Conservation (phyloP, 1,140 invertebrate genomes). For the Drosophila nannoptera region DNA sequence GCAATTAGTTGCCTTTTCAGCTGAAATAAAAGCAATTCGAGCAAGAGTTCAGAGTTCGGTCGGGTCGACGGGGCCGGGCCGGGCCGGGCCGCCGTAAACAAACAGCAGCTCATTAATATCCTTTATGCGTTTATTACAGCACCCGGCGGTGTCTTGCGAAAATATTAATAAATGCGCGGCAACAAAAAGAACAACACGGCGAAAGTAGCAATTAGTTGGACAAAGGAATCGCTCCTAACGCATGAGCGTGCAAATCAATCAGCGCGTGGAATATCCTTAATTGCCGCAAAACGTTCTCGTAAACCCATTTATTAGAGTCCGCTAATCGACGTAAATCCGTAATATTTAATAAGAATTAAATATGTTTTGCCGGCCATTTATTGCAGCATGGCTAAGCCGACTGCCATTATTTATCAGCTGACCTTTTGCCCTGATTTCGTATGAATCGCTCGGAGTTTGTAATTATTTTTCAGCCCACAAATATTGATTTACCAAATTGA, state of each 20-base stretch:
- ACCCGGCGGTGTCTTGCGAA: constrained; percentile 57
- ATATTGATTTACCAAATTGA: neutral
- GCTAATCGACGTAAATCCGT: constrained; percentile 44
- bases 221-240: constrained; percentile 39
- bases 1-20: constrained; percentile 77
- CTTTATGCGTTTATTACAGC: constrained; percentile 77
- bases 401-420: constrained; percentile 25
- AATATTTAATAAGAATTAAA: neutral
- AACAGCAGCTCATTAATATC: constrained; percentile 76
- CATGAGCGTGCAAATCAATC: constrained; percentile 60
- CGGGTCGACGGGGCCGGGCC: neutral
- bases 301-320: constrained; percentile 26
- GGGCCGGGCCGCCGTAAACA: constrained; percentile 44
- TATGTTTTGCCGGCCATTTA: neutral
- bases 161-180: constrained; percentile 66
- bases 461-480: constrained; percentile 9
- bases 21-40: constrained; percentile 73
- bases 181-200: constrained; percentile 14
- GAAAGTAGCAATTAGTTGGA: constrained; percentile 52
- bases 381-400: neutral
- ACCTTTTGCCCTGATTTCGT: constrained; percentile 58
- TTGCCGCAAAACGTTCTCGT: constrained; percentile 64
- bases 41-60: constrained; percentile 5
- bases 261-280: constrained; percentile 62
- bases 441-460: constrained; percentile 19